phyloP scores from a whole-genome alignment of 2,113 vertebrate species.

The Tachuris rubrigastra region DNA sequence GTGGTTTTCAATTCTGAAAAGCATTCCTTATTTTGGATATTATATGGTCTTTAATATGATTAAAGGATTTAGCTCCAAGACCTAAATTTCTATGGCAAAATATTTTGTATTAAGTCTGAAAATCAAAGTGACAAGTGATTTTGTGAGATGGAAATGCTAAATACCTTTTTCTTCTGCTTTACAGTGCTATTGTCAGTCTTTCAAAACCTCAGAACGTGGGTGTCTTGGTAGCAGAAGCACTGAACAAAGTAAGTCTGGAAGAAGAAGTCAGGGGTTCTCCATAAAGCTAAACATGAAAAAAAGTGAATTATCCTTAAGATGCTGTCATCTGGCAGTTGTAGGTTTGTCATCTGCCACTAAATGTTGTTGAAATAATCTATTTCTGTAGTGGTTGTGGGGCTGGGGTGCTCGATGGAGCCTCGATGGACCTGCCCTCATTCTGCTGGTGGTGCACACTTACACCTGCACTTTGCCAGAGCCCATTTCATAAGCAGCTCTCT shows the following conservation, averaged over 20 bases:
- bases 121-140: not conserved
- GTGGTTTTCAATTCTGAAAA: not conserved
- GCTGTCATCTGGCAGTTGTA: not conserved
- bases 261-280: not conserved
- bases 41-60: not conserved
- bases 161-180: conserved; percentile 53
- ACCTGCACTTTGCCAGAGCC: not conserved
- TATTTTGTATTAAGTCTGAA: not conserved
- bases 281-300: not conserved
- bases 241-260: conserved; percentile 81
- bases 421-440: fast-evolving
- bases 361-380: not conserved
- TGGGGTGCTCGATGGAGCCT: not conserved
- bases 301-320: not conserved
- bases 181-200: conserved; percentile 71
- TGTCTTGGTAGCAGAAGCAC: conserved; percentile 74
- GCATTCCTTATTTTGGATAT: not conserved
- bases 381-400: not conserved
- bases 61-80: not conserved
- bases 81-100: not conserved
- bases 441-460: not conserved
- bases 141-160: not conserved
- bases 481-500: not conserved
- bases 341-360: not conserved
- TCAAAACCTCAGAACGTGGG: conserved; percentile 80